These are phyloP conservation scores for Trichomycterus rosablanca DNA, from an alignment of 2,113 vertebrate genomes.

Conservation along the genomic window DNA sequence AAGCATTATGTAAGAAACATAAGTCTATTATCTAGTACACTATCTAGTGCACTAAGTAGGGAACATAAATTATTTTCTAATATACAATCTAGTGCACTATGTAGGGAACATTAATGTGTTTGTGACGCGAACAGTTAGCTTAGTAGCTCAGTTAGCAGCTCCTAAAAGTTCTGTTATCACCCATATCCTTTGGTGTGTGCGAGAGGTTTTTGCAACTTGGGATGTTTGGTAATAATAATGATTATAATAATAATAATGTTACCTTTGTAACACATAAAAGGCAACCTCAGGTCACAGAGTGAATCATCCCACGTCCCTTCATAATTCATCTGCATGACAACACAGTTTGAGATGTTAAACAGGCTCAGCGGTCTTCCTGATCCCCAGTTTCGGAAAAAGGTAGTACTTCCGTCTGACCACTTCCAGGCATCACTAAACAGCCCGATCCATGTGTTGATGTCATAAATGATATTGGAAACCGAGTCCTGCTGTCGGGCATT, in stretches of 20 bases:
- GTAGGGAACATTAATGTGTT: too few species aligned
- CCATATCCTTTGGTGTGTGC: too few species aligned
- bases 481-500: not conserved
- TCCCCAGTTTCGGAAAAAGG: slow-evolving; percentile 21
- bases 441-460: slow-evolving; percentile 7
- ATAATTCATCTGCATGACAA: slow-evolving; percentile 3
- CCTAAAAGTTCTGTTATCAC: too few species aligned
- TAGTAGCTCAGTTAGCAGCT: too few species aligned
- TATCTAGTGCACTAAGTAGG: too few species aligned
- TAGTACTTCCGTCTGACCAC: slow-evolving; percentile 14
- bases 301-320: slow-evolving; percentile 1
- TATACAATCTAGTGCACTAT: too few species aligned
- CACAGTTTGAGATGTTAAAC: slow-evolving; percentile 12
- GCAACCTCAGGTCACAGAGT: slow-evolving; percentile 1
- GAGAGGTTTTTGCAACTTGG: too few species aligned
- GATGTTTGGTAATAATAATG: too few species aligned
- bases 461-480: not conserved
- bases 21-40: too few species aligned
- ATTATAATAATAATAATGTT: not conserved
- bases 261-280: slow-evolving; percentile 26
- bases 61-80: too few species aligned
- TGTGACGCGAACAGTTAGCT: too few species aligned
- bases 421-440: slow-evolving; percentile 21
- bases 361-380: not conserved
- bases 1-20: too few species aligned